Evolutionary conservation across 1,140 invertebrate genomes (phyloP).

Genomic region (Chironomus striatipennis): DNA sequence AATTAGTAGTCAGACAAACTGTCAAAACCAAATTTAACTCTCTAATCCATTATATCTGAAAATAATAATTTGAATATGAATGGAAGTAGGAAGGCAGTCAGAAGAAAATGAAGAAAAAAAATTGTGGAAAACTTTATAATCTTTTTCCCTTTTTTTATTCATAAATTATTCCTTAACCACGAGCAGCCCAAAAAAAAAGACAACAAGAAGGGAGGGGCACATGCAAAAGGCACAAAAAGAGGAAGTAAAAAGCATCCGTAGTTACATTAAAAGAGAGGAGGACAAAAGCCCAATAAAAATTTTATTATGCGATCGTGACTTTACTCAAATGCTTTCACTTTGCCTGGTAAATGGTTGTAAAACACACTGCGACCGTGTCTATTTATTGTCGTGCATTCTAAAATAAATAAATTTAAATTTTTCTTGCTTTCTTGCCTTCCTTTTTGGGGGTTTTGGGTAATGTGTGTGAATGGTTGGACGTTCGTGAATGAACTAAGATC

Average conservation of each 20-base stretch:
- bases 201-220: background rate
- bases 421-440: background rate
- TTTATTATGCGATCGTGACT: constrained; percentile 21
- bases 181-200: background rate
- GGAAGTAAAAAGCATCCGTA: background rate
- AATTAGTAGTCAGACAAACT: too few species aligned
- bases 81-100: too few species aligned
- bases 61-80: too few species aligned
- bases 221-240: background rate
- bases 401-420: constrained; percentile 15
- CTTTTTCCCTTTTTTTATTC: too few species aligned
- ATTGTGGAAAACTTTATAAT: too few species aligned
- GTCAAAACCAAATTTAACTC: too few species aligned
- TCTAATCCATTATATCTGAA: too few species aligned
- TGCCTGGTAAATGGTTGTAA: background rate
- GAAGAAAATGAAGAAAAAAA: too few species aligned
- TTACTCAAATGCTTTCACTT: background rate
- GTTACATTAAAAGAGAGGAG: constrained; percentile 1
- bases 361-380: background rate
- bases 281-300: constrained; percentile 18
- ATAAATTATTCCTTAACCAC: too few species aligned
- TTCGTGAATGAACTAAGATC: too few species aligned
- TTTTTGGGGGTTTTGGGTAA: background rate
- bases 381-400: constrained; percentile 7
- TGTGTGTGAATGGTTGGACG: background rate